Evolutionary conservation across 2,113 vertebrate species (phyloP).

Genomic region (Siniperca knerii): DNA sequence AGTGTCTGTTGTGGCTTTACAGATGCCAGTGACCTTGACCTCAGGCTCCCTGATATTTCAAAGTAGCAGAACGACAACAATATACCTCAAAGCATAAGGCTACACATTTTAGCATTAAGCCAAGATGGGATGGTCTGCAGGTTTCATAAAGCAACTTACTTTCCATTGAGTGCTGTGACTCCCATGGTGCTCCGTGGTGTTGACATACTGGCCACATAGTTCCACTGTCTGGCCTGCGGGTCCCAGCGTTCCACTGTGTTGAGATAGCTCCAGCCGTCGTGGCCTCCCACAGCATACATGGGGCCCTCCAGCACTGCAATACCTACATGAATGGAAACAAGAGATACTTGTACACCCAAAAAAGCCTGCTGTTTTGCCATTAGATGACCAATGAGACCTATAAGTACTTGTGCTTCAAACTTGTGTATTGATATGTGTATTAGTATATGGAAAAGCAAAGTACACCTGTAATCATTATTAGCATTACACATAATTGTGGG

Average conservation of each 20-base stretch:
- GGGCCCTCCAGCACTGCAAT: constrained; percentile 98
- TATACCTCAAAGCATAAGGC: background rate
- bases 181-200: constrained; percentile 96
- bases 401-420: background rate
- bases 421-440: background rate
- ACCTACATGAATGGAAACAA: constrained; percentile 78
- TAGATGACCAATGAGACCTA: background rate
- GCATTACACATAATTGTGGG: background rate
- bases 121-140: background rate
- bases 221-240: constrained; percentile 96
- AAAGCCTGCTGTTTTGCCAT: background rate
- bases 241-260: constrained; percentile 99
- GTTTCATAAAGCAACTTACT: constrained; percentile 83
- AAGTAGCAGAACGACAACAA: constrained; percentile 24
- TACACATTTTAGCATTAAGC: background rate
- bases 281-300: constrained; percentile 98
- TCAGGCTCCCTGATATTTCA: constrained; percentile 21
- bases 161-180: constrained; percentile 94
- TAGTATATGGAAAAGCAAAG: background rate
- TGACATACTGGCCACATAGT: constrained; percentile 98
- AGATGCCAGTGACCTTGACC: constrained; percentile 17
- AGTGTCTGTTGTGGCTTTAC: constrained; percentile 3
- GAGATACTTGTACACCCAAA: background rate
- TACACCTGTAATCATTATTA: background rate
- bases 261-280: constrained; percentile 98